phyloP scores from a whole-genome alignment of 2,888 invertebrate species.

The Polyommatus iphigenia region DNA sequence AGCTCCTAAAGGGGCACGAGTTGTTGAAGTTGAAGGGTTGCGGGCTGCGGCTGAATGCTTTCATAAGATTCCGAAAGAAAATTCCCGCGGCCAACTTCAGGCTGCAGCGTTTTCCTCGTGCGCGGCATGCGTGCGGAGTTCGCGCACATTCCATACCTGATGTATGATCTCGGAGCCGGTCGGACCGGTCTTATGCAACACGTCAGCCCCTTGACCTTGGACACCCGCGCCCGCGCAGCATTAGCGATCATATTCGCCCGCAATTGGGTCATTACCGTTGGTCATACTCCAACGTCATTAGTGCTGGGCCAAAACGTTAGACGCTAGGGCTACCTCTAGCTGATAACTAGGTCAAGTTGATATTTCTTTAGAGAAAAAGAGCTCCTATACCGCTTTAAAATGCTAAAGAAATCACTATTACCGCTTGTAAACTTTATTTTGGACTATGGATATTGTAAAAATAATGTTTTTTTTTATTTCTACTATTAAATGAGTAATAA shows the following conservation, averaged over 20 bases:
- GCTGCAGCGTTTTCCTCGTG: conserved; percentile 6
- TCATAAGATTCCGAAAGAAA: background rate
- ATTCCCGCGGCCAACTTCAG: background rate
- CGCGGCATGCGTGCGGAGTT: background rate
- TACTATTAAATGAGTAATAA: too few species aligned
- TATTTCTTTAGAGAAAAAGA: background rate
- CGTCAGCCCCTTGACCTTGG: conserved; percentile 64
- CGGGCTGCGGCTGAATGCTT: background rate
- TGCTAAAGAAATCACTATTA: background rate
- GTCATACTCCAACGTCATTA: conserved; percentile 73
- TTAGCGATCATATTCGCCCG: conserved; percentile 59
- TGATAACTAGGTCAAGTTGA: conserved; percentile 27
- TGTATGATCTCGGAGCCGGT: conserved; percentile 36
- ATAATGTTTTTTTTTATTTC: too few species aligned
- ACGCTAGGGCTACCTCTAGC: conserved; percentile 33
- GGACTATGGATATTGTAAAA: too few species aligned
- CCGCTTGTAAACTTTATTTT: too few species aligned
- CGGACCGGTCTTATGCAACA: conserved; percentile 61
- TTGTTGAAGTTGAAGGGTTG: background rate
- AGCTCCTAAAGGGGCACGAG: background rate
- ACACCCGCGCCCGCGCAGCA: conserved; percentile 48
- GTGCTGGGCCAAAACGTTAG: conserved; percentile 67
- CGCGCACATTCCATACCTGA: conserved; percentile 19
- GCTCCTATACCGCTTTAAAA: background rate
- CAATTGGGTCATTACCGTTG: conserved; percentile 66